Evolutionary conservation across 2,113 vertebrate genomes (phyloP).

Genomic region (Tympanuchus pallidicinctus): DNA sequence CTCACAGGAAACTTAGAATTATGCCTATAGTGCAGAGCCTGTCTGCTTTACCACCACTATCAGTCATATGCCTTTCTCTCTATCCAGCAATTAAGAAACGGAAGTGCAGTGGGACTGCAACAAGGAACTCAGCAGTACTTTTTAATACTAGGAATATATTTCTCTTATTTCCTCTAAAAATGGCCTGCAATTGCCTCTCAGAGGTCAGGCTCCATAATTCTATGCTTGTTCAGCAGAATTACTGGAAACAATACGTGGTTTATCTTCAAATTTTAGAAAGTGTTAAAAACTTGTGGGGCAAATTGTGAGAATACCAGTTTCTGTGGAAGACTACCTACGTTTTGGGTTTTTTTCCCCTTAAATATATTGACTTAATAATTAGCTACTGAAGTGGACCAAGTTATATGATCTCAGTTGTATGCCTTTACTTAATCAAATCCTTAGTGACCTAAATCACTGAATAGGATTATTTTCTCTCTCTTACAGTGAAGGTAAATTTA

Average conservation of each 20-base stretch:
- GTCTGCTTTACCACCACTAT: neutral
- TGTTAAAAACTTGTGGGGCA: neutral
- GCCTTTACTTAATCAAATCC: constrained; percentile 60
- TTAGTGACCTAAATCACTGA: constrained; percentile 54
- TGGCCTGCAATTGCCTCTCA: neutral
- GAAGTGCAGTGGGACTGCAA: neutral
- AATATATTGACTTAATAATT: constrained; percentile 48
- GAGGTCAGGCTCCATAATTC: neutral
- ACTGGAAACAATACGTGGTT: neutral
- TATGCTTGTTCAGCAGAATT: neutral
- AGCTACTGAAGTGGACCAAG: constrained; percentile 12
- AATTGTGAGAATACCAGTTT: neutral
- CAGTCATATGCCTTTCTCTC: neutral
- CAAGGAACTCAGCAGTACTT: neutral
- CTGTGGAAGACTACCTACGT: neutral
- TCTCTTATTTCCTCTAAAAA: neutral
- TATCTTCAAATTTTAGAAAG: neutral
- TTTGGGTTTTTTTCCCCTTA: neutral
- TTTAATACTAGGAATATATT: neutral
- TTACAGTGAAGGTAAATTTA: constrained; percentile 60
- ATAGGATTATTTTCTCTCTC: constrained; percentile 43
- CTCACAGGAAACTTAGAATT: neutral
- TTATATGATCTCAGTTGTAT: constrained; percentile 38
- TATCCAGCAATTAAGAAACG: neutral
- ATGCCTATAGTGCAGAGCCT: neutral